Conservation (phyloP, 2,797 vertebrate species). For the Pseudomugil tenellus region DNA sequence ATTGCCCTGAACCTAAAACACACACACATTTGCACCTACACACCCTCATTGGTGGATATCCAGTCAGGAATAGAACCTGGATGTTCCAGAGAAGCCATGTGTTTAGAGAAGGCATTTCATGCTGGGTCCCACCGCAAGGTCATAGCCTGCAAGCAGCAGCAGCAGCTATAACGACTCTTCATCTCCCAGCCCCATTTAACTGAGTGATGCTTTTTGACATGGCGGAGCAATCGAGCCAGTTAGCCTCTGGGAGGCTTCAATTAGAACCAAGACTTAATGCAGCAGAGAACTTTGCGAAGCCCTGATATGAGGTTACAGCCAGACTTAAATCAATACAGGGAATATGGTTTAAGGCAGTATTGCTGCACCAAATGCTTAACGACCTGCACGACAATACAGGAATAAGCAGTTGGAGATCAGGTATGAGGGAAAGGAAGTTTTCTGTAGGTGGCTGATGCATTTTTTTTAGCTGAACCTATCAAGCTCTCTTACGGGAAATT, state of each 20-base stretch:
- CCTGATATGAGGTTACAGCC: constrained; percentile 67
- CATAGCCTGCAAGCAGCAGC: constrained; percentile 69
- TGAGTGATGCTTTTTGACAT: constrained; percentile 84
- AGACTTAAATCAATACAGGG: constrained; percentile 70
- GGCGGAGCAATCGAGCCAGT: constrained; percentile 75
- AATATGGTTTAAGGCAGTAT: constrained; percentile 52
- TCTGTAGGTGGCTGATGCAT: constrained; percentile 26
- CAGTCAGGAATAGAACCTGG: constrained; percentile 40
- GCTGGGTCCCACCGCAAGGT: constrained; percentile 77
- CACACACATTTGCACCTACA: not conserved
- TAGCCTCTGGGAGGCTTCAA: constrained; percentile 81
- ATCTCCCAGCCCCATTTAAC: constrained; percentile 81
- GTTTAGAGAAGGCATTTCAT: constrained; percentile 62
- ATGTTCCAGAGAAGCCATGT: constrained; percentile 37
- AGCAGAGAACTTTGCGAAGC: constrained; percentile 71
- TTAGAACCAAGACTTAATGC: constrained; percentile 80
- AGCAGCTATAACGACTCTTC: constrained; percentile 68
- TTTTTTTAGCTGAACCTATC: constrained; percentile 15
- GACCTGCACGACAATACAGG: not conserved
- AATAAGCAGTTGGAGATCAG: not conserved
- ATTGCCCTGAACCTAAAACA: constrained; percentile 6
- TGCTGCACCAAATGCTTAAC: constrained; percentile 1
- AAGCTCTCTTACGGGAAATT: constrained; percentile 27
- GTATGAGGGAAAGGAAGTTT: constrained; percentile 7
- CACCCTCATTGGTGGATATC: constrained; percentile 8